Conservation (phyloP, 2,797 vertebrate species). For the Halcyon smyrnensis region DNA sequence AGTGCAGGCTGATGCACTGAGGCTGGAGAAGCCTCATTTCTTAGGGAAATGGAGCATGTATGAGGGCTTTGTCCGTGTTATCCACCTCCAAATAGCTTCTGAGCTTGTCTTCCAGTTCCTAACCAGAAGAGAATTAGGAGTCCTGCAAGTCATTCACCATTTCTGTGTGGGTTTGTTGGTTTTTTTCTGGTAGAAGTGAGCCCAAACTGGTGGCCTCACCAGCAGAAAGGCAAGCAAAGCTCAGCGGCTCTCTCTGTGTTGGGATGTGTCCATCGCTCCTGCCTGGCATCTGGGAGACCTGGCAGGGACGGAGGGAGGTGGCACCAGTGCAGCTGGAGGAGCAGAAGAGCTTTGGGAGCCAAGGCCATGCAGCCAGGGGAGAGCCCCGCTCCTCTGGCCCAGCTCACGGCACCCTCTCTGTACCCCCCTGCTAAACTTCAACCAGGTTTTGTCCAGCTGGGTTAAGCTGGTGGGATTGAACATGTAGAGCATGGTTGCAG, state of each 20-base stretch:
- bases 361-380: not conserved
- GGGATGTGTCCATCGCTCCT: accelerated
- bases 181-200: not conserved
- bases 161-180: not conserved
- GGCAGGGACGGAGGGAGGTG: not conserved
- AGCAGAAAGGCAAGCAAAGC: not conserved
- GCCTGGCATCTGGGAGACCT: not conserved
- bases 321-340: not conserved
- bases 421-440: accelerated
- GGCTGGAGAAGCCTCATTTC: not conserved
- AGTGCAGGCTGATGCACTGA: not conserved
- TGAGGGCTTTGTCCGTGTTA: not conserved
- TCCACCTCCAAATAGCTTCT: not conserved
- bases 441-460: not conserved
- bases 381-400: not conserved
- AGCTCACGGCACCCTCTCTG: not conserved
- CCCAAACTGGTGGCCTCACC: accelerated
- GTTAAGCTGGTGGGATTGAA: not conserved
- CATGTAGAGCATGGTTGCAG: not conserved
- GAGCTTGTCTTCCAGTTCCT: not conserved
- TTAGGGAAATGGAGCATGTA: not conserved
- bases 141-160: not conserved
- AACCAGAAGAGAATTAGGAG: not conserved
- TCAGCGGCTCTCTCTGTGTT: not conserved
- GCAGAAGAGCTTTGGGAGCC: not conserved